Percentiles rank a stretch among this genome's conserved stretches.
Evolutionary conservation across 2,797 vertebrate genomes (phyloP).

Genomic region (Paedocypris micromegethes): DNA sequence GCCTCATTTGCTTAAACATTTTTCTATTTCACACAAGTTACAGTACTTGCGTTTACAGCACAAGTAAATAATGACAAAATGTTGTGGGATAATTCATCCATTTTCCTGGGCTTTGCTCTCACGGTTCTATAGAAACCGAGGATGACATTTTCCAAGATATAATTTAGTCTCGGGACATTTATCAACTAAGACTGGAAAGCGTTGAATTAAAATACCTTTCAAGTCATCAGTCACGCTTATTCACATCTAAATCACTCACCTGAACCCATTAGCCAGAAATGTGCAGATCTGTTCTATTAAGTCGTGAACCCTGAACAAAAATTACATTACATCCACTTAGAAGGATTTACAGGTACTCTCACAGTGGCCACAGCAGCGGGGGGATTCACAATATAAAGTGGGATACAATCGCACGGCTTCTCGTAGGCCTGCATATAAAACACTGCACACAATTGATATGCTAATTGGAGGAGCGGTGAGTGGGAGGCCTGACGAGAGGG

Average conservation of each 20-base stretch:
- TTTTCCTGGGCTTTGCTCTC: neutral
- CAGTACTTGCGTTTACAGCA: neutral
- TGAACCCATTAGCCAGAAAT: constrained; percentile 25
- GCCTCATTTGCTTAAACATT: neutral
- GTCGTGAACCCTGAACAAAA: neutral
- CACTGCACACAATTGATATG: constrained; percentile 63
- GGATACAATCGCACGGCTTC: constrained; percentile 48
- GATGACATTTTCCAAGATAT: neutral
- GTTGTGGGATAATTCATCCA: neutral
- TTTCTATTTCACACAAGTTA: neutral
- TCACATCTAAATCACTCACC: neutral
- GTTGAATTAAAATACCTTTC: constrained; percentile 6
- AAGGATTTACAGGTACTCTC: constrained; percentile 29
- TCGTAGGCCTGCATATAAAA: constrained; percentile 47
- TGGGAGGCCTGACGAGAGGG: constrained; percentile 64
- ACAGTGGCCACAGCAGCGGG: constrained; percentile 17
- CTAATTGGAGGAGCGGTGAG: constrained; percentile 66
- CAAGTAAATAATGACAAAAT: neutral
- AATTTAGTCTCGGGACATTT: neutral
- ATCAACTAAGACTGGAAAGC: neutral
- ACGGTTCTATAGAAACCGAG: neutral
- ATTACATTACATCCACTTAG: constrained; percentile 35
- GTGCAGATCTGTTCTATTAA: constrained; percentile 22
- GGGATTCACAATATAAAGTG: constrained; percentile 32
- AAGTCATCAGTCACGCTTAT: constrained; percentile 3